Conservation (phyloP, 2,888 invertebrate species). For the Smittia aterrima region DNA sequence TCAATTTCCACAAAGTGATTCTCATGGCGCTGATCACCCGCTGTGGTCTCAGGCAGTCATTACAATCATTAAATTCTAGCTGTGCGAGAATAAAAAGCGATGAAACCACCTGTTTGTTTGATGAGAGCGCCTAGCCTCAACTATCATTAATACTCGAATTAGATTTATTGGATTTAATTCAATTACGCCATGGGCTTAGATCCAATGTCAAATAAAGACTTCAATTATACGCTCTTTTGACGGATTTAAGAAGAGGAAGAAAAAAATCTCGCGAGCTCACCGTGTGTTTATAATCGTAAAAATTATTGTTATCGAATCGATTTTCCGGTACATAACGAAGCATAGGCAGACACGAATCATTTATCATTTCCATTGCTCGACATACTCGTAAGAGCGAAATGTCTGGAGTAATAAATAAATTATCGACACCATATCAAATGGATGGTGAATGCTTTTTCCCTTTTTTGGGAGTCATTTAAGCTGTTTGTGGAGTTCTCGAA, state of each 20-base stretch:
- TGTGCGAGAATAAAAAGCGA: slow-evolving; percentile 15
- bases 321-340: slow-evolving; percentile 2
- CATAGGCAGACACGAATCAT: slow-evolving; percentile 2
- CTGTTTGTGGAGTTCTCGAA: background rate
- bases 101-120: slow-evolving; percentile 39
- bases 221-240: slow-evolving; percentile 25
- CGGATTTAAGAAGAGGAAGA: background rate
- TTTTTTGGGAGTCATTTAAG: background rate
- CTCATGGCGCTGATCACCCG: slow-evolving; percentile 29
- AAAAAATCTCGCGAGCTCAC: background rate
- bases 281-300: slow-evolving; percentile 7
- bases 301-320: slow-evolving; percentile 29
- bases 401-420: slow-evolving; percentile 29
- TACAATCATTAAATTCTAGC: background rate
- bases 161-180: slow-evolving; percentile 31
- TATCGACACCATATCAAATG: slow-evolving; percentile 31
- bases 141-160: slow-evolving; percentile 34
- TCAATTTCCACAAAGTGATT: slow-evolving; percentile 20
- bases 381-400: background rate
- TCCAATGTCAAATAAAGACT: slow-evolving; percentile 33
- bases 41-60: slow-evolving; percentile 29
- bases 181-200: slow-evolving; percentile 20
- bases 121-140: background rate
- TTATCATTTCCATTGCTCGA: slow-evolving; percentile 8
- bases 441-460: background rate